Percentiles rank a stretch among this genome's conserved stretches.
Evolutionary conservation across 2,888 invertebrate species (phyloP).

Genomic region (Dromius quadrimaculatus): DNA sequence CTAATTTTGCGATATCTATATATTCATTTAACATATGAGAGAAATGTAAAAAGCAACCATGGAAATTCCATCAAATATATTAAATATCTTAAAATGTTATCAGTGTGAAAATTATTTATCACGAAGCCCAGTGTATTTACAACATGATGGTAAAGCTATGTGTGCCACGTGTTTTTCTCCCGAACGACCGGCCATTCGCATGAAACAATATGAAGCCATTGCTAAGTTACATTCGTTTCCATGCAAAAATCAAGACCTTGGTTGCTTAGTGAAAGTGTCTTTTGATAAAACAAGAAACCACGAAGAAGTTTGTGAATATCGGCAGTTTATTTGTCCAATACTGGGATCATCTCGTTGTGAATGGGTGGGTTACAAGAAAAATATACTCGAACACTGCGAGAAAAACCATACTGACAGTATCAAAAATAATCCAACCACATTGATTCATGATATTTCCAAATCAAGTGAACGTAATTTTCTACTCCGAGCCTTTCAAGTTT

Average conservation of each 20-base stretch:
- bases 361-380: not conserved
- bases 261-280: not conserved
- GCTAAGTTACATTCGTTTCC: not conserved
- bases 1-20: no score
- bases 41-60: not conserved
- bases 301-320: not conserved
- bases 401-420: not conserved
- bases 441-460: not conserved
- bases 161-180: constrained; percentile 3
- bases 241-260: constrained; percentile 6
- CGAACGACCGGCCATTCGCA: not conserved
- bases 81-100: not conserved
- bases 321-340: not conserved
- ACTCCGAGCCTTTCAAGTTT: not conserved
- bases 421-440: not conserved
- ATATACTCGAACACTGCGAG: not conserved
- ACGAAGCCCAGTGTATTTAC: not conserved
- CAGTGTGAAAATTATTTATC: not conserved
- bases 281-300: not conserved
- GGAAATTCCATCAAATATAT: not conserved
- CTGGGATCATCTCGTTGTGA: not conserved
- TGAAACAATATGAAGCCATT: constrained; percentile 2
- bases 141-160: not conserved
- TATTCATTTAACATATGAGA: no score
- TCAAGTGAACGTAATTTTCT: not conserved